phyloP scores from a whole-genome alignment of 2,888 invertebrate genomes.

The Chaitophorus viminalis region DNA sequence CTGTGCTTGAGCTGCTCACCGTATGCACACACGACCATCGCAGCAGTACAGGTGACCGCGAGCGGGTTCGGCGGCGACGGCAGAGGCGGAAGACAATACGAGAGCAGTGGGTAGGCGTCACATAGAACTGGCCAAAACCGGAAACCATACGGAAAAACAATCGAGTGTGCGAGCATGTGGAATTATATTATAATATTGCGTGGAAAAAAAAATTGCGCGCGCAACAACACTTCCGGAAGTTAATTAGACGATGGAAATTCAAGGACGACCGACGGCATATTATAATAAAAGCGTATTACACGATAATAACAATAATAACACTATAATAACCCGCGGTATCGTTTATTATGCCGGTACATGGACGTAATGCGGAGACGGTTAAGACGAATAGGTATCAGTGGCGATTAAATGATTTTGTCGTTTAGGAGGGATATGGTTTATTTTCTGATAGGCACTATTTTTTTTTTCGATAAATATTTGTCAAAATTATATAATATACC shows the following conservation, averaged over 20 bases:
- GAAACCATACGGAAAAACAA: not conserved
- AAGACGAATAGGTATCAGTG: no score
- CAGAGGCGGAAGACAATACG: not conserved
- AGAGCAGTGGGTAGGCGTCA: not conserved
- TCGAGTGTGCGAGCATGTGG: not conserved
- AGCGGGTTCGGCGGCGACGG: no score
- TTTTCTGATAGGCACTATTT: no score
- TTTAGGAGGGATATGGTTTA: no score
- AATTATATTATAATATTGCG: no score
- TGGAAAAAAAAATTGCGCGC: not conserved
- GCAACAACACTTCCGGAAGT: constrained; percentile 14
- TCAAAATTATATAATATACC: no score
- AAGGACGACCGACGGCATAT: not conserved
- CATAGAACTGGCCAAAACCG: not conserved
- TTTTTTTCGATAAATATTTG: no score
- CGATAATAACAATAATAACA: not conserved
- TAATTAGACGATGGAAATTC: constrained; percentile 39
- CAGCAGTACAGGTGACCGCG: not conserved
- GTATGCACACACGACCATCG: no score
- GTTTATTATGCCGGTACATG: no score
- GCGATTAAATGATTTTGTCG: no score
- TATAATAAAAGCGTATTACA: not conserved
- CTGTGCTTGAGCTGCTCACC: no score
- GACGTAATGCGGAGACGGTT: no score
- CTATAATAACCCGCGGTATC: not conserved